Conservation (phyloP, 1,140 invertebrate genomes). For the Drosophila quadrilineata region DNA sequence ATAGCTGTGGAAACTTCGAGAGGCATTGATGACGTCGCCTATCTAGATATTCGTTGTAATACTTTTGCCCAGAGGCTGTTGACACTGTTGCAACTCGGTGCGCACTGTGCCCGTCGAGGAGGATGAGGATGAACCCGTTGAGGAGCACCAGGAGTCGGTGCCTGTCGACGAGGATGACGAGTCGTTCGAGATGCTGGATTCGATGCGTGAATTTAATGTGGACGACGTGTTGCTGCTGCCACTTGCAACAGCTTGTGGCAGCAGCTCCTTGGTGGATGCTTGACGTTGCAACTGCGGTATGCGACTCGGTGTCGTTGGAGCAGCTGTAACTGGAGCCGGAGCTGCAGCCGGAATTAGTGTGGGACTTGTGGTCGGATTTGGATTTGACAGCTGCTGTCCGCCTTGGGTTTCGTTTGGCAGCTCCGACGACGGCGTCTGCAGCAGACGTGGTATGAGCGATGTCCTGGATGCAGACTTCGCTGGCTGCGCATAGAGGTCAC, state of each 20-base stretch:
- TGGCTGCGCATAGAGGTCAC: slow-evolving; percentile 69
- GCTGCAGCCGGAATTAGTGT: slow-evolving; percentile 1
- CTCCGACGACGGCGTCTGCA: slow-evolving; percentile 10
- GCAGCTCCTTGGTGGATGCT: slow-evolving; percentile 51
- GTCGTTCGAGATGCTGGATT: slow-evolving; percentile 58
- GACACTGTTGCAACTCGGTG: slow-evolving; percentile 70
- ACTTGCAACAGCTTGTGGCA: slow-evolving; percentile 10
- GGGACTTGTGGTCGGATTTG: neutral
- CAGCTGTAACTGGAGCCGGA: neutral
- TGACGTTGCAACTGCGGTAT: slow-evolving; percentile 66
- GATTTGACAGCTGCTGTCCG: slow-evolving; percentile 7
- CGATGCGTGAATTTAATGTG: slow-evolving; percentile 34
- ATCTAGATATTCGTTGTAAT: slow-evolving; percentile 69
- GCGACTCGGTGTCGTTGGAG: slow-evolving; percentile 33
- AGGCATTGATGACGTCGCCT: slow-evolving; percentile 21
- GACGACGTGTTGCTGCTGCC: slow-evolving; percentile 8
- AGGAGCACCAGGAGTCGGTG: slow-evolving; percentile 33
- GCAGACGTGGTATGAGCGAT: slow-evolving; percentile 55
- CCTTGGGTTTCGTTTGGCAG: neutral
- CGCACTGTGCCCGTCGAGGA: slow-evolving; percentile 77
- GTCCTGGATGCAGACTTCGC: slow-evolving; percentile 56
- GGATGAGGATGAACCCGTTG: slow-evolving; percentile 56
- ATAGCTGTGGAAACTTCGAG: too few species aligned
- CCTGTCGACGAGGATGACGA: slow-evolving; percentile 52
- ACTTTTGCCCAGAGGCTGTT: slow-evolving; percentile 44